phyloP scores from a whole-genome alignment of 2,797 vertebrate genomes.

The Acrocephalus scirpaceus region DNA sequence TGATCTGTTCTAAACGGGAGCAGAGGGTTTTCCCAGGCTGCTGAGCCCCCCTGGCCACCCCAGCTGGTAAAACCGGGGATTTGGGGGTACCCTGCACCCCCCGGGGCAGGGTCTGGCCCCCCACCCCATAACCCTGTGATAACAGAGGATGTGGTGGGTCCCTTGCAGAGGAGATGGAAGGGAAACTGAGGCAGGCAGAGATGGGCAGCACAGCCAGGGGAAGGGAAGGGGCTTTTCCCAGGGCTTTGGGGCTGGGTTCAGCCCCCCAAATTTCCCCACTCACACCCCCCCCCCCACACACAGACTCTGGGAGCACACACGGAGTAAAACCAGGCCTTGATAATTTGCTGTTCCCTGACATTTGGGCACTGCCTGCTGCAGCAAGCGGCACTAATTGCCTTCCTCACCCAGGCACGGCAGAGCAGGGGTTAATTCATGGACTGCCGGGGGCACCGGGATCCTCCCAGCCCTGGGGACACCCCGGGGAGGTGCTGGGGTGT shows the following conservation, averaged over 20 bases:
- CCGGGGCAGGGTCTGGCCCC: rapidly evolving
- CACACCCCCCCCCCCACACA: background rate
- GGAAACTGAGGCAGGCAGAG: slow-evolving; percentile 2
- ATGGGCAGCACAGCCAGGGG: background rate
- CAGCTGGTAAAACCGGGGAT: background rate
- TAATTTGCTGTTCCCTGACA: slow-evolving; percentile 54
- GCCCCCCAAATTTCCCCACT: rapidly evolving
- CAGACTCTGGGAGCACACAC: background rate
- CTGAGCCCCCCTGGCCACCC: background rate
- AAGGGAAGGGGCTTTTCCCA: background rate
- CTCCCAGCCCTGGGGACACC: background rate
- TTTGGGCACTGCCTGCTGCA: slow-evolving; percentile 64
- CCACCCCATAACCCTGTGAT: rapidly evolving
- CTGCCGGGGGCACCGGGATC: background rate
- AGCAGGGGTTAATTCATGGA: slow-evolving; percentile 39
- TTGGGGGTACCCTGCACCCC: background rate
- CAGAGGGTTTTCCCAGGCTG: background rate
- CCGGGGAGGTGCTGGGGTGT: rapidly evolving
- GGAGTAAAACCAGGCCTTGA: background rate
- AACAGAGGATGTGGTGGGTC: rapidly evolving
- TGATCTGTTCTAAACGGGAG: rapidly evolving
- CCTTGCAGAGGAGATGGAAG: background rate
- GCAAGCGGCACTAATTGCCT: slow-evolving; percentile 62
- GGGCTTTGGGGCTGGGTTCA: background rate
- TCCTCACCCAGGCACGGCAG: background rate